Percentiles rank a stretch among this genome's conserved stretches.
phyloP scores from a whole-genome alignment of 2,113 vertebrate species.

The Callaeas wilsoni region DNA sequence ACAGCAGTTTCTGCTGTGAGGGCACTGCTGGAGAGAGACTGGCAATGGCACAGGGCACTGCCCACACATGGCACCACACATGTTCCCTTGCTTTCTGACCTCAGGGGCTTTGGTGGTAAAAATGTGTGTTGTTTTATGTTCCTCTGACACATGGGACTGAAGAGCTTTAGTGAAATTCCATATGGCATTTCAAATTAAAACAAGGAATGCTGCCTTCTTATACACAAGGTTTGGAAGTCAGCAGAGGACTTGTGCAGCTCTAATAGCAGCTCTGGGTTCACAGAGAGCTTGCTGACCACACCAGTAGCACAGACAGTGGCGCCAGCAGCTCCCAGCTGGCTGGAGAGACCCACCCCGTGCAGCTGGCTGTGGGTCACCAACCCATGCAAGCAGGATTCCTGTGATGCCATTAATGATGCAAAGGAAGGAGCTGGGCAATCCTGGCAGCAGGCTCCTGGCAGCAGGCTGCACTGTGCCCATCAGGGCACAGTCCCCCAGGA shows the following conservation, averaged over 20 bases:
- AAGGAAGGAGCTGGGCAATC: background rate
- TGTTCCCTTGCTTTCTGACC: background rate
- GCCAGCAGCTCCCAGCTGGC: background rate
- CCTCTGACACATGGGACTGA: background rate
- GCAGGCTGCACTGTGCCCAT: rapidly evolving
- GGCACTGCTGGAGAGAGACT: background rate
- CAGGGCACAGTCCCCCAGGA: background rate
- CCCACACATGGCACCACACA: rapidly evolving
- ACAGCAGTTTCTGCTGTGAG: background rate
- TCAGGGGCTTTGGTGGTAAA: background rate
- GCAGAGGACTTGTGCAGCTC: background rate
- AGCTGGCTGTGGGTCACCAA: background rate
- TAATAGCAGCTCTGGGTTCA: background rate
- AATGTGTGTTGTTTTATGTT: rapidly evolving
- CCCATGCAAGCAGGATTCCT: background rate
- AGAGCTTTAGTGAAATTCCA: background rate
- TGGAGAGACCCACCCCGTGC: rapidly evolving
- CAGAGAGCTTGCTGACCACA: background rate
- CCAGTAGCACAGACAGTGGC: background rate
- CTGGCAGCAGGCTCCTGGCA: background rate
- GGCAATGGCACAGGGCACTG: rapidly evolving
- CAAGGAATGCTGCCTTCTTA: background rate
- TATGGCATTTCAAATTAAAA: background rate
- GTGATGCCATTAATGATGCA: background rate
- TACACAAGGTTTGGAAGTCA: background rate